These are phyloP conservation scores for Scortum barcoo DNA, from an alignment of 2,113 vertebrate species.

Conservation along the genomic window DNA sequence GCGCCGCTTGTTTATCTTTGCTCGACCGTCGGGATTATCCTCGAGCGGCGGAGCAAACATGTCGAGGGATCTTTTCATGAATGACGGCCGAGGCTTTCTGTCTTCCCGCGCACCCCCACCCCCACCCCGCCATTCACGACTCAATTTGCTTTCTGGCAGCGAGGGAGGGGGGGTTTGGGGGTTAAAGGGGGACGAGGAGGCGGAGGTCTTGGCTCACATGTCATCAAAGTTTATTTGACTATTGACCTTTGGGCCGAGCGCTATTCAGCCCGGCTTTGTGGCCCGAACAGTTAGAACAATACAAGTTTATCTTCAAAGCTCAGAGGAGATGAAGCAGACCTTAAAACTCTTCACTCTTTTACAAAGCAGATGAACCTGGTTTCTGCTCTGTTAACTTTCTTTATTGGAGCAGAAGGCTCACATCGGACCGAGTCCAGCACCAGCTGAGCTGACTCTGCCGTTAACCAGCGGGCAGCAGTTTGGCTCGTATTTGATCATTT, in stretches of 20 bases:
- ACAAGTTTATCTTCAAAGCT: constrained; percentile 49
- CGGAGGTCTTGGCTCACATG: constrained; percentile 33
- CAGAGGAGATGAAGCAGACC: constrained; percentile 10
- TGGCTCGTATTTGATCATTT: background rate
- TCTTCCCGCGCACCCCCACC: background rate
- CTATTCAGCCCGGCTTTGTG: constrained; percentile 37
- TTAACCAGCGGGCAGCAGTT: background rate
- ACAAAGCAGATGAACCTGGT: background rate
- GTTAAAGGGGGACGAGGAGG: constrained; percentile 47
- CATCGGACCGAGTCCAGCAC: too few species aligned
- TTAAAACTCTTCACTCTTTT: background rate
- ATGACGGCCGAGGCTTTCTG: background rate
- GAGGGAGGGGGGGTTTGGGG: background rate
- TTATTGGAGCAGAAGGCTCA: background rate
- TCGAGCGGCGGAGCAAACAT: background rate
- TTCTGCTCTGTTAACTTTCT: background rate
- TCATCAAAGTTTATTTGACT: constrained; percentile 73
- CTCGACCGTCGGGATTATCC: background rate
- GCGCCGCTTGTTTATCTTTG: background rate
- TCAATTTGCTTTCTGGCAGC: constrained; percentile 2
- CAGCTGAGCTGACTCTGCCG: too few species aligned
- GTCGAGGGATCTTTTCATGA: background rate
- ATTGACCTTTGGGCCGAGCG: constrained; percentile 55
- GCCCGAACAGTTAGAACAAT: constrained; percentile 41
- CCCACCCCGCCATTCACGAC: background rate